Evolutionary conservation across 2,113 vertebrate species (phyloP), one percentile per base, ranked within the genome.

Genomic region (Ceuthmochares aereus): DNA sequence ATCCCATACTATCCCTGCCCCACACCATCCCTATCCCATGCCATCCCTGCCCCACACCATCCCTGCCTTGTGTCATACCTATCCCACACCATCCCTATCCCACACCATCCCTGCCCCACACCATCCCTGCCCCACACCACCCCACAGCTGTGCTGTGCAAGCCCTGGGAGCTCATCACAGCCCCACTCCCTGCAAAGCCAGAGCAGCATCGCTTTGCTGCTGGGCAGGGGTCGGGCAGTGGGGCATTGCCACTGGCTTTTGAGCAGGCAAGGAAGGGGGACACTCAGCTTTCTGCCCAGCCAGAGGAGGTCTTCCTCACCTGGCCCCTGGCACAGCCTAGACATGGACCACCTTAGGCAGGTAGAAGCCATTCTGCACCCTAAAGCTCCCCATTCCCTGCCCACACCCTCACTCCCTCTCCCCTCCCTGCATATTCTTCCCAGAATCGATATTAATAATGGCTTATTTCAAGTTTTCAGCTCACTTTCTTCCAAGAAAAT

Each of bases 101-200:
- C 43, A 84, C 8, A 14, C 34, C 15, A 15, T 9, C 34, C 26
- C 47, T 15, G 27, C 62, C 59, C 51, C 30, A 22, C 55, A 56
- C 36, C 34, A 36, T 12, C 20, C 43, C 45, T 9, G 18, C 15
- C 54, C 32, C 10, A 45, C 34, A 4, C 10, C 47, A 21, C 19
- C 15, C 30, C 63, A 10, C 22, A 7, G 10, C 22, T 2, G 18
- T 4, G 3, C 47, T 21, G 20, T 21, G 9, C 47, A 21, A 21
- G 47, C 14, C 64, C 54, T 26, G 26, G 19, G 26, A 63, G 29
- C 22, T 3, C 27, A 30, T 29, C 2, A 1, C 58, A 72, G 36
- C 51, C 56, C 42, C 2, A 5, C 29, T 51, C 17, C 26, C 42
- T 12, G 14, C 19, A 0, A 1, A 42, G 32, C 43, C 2, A 0